Evolutionary conservation across 2,888 invertebrate species (phyloP), one percentile per base, ranked within the genome.

Genomic region (Scaptomyza reducta): DNA sequence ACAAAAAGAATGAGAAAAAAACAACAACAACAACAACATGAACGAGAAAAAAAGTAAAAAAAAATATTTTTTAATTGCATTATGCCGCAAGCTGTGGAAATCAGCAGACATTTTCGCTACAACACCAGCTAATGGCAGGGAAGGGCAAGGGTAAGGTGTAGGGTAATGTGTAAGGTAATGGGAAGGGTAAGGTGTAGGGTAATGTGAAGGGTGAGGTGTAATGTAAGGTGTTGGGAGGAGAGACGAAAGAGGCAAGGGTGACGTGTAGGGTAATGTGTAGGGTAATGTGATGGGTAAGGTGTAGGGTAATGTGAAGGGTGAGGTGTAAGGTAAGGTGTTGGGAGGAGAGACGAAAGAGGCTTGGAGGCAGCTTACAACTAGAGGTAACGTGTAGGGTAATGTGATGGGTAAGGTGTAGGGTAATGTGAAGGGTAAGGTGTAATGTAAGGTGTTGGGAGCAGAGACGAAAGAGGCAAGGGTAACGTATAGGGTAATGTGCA

Each of bases 31-130:
- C 5, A 27, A 27, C 27, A 27, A 27, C 27, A 27, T 27, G 7
- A 27, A 27, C 27, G 27, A 27, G 6, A 31, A 31, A 10, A 31
- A 31, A 29, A 29, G 29, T 1, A 29, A 6, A 22, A 22, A 33
- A 49, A 33, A 13, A 50, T 70, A 58, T 38, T 75, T 77, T 87
- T 82, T 87, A 81, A 86, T 87, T 82, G 81, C 87, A 82, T 87
- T 82, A 82, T 87, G 85, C 78, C 69, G 67, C 38, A 25, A 42
- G 45, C 59, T 59, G 63, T 41, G 63, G 65, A 75, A 84, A 84
- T 84, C 78, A 67, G 14, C 66, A 58, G 55, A 60, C 62, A 74
- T 68, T 73, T 73, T 73, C 45, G 60, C 55, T 45, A 49, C 50
- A 53, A 56, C 54, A 45, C 29, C 27, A 53, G 31, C 31, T 33